phyloP scores from a whole-genome alignment of 2,797 vertebrate genomes.

The Melanotaenia nigrans region DNA sequence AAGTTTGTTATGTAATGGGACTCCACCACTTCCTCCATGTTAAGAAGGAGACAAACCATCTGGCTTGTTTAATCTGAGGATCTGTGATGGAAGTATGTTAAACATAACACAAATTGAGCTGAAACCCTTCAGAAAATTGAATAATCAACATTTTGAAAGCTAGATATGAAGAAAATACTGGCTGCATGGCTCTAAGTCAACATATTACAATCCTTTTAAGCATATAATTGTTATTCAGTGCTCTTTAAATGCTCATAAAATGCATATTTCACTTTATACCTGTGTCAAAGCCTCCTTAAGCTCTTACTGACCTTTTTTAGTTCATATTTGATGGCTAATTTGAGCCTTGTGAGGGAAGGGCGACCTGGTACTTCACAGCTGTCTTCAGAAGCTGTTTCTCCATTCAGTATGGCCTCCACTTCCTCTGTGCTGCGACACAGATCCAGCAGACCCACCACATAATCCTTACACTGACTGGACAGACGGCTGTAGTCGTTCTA shows the following conservation, averaged over 20 bases:
- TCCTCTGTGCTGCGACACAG: conserved; percentile 98
- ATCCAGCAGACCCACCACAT: conserved; percentile 96
- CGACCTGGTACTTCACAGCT: conserved; percentile 80
- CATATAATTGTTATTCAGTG: not conserved
- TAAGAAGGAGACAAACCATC: not conserved
- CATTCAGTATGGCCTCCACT: conserved; percentile 97
- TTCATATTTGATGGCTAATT: conserved; percentile 98
- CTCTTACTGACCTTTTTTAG: conserved; percentile 92
- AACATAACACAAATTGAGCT: not conserved
- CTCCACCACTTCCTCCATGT: too few species aligned
- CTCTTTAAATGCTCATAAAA: not conserved
- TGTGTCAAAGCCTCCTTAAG: not conserved
- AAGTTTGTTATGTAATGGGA: not conserved
- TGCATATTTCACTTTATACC: rapidly evolving
- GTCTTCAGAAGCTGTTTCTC: conserved; percentile 86
- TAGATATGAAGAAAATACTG: not conserved
- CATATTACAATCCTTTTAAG: not conserved
- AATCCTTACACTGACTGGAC: conserved; percentile 98
- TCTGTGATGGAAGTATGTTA: not conserved
- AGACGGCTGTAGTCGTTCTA: conserved; percentile 97
- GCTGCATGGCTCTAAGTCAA: not conserved
- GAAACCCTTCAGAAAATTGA: not conserved
- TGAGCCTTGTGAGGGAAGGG: conserved; percentile 91
- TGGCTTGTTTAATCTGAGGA: not conserved
- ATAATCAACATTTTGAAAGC: too few species aligned